Conservation (phyloP, 2,113 vertebrate genomes). For the Micronisus gabar region DNA sequence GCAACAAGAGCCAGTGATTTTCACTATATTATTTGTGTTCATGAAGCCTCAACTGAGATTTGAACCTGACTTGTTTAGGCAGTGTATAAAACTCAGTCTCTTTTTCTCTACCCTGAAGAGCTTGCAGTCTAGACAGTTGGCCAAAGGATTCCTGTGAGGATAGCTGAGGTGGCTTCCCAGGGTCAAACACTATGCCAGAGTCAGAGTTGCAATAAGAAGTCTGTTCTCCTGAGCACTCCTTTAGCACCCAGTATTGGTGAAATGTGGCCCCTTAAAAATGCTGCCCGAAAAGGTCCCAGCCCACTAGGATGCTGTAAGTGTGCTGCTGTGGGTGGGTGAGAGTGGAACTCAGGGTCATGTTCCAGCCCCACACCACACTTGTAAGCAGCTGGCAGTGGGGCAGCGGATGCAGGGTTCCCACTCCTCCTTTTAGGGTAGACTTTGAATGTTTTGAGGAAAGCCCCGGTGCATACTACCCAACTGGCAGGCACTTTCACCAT, state of each 20-base stretch:
- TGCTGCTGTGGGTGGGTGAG: neutral
- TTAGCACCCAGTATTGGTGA: neutral
- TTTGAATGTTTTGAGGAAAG: neutral
- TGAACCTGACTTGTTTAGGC: neutral
- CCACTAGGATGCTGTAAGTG: neutral
- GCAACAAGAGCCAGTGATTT: neutral
- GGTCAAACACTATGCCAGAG: neutral
- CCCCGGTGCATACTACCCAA: neutral
- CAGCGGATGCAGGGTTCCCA: rapidly evolving
- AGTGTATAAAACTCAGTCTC: neutral
- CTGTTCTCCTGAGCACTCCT: neutral
- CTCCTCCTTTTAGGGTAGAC: neutral
- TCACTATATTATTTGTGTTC: neutral
- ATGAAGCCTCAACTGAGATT: neutral
- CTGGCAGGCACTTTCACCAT: neutral
- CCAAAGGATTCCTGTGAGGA: neutral
- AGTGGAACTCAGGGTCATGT: neutral
- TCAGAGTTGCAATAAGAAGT: neutral
- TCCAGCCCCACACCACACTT: neutral
- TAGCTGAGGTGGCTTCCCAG: neutral
- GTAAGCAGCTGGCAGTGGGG: neutral
- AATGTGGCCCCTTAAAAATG: neutral
- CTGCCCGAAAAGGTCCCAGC: neutral
- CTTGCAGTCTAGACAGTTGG: neutral
- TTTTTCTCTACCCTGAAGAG: neutral